Evolutionary conservation across 1,140 invertebrate genomes (phyloP).

Genomic region (Wasmannia auropunctata): DNA sequence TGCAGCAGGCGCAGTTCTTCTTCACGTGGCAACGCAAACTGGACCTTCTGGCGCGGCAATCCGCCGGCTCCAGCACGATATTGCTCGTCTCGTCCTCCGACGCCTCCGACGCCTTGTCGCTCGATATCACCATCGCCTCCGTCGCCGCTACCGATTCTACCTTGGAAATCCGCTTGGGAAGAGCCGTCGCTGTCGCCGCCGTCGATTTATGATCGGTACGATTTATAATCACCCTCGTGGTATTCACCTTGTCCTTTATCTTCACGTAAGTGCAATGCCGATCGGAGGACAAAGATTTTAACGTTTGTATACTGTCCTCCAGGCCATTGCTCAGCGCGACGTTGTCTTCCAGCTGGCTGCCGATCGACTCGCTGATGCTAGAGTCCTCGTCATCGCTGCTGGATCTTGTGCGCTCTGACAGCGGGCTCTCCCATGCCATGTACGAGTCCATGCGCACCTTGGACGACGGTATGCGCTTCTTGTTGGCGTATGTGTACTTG

Average conservation of each 20-base stretch:
- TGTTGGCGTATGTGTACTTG: constrained; percentile 83
- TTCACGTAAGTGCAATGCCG: constrained; percentile 76
- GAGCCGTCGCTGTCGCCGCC: constrained; percentile 38
- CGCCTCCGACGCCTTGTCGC: constrained; percentile 79
- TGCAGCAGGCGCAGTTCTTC: constrained; percentile 86
- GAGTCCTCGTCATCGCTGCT: constrained; percentile 81
- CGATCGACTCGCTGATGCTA: constrained; percentile 77
- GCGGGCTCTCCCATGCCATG: constrained; percentile 79
- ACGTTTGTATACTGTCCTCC: constrained; percentile 72
- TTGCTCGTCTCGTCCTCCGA: constrained; percentile 80
- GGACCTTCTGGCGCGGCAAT: constrained; percentile 83
- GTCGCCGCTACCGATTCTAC: constrained; percentile 59
- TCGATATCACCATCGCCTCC: constrained; percentile 70
- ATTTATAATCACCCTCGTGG: constrained; percentile 78
- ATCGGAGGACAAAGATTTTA: constrained; percentile 64
- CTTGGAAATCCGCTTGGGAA: constrained; percentile 69
- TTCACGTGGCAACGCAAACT: constrained; percentile 85
- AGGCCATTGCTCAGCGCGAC: constrained; percentile 77
- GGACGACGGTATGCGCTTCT: constrained; percentile 75
- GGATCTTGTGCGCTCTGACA: constrained; percentile 78
- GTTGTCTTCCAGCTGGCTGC: constrained; percentile 80
- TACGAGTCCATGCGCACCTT: constrained; percentile 76
- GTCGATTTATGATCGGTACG: constrained; percentile 75
- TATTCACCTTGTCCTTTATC: constrained; percentile 79
- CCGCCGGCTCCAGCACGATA: constrained; percentile 74